Base-by-base conservation (phyloP, 1,140 invertebrate genomes). In the Heliconius hewitsoni region DNA sequence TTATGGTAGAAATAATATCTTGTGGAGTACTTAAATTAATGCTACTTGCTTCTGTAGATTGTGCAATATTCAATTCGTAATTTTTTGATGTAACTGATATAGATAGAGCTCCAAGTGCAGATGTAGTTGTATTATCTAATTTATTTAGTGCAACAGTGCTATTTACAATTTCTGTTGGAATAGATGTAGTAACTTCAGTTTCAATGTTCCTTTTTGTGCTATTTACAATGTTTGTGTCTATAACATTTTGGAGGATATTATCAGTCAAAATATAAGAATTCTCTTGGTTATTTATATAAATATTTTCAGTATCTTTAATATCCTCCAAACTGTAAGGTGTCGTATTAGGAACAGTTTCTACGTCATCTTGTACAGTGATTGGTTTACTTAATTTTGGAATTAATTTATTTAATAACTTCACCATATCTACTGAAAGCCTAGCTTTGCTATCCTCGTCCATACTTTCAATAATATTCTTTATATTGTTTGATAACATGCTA, bases 401-500 rank as follows among this genome's bases (percentile, higher is more conserved):
- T 83, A 94, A 81, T 66, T 82, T 86, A 77, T 90, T 92, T 80
- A 94, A 88, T 81, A 94, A 80, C 80, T 91, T 93, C 75, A 87
- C 86, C 93, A 94, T 94, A 86, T 93, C 91, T 86, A 88, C 87
- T 76, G 88, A 91, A 83, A 94, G 81, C 85, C 81, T 93, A 84
- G 86, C 88, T 89, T 86, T 92, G 88, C 89, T 92, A 52, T 88
- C 86, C 72, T 92, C 90, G 81, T 94, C 90, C 91, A 94, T 91
- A 85, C 90, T 92, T 84, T 89, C 81, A 57, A 94, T 89, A 83
- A 94, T 94, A 85, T 86, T 87, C 88, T 86, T 90, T 79, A 94
- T 94, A 83, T 94, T 93, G 91, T 90, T 93, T 74, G 93, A 89
- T 81, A 94, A 90, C 93, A 94, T 94, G 92, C 92, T 94, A 87